A percentile compares a stretch with the other conserved stretches of the same genome.
These are phyloP conservation scores for Trididemnum clinides DNA, from an alignment of 23 tunicate species.

Conservation along the genomic window DNA sequence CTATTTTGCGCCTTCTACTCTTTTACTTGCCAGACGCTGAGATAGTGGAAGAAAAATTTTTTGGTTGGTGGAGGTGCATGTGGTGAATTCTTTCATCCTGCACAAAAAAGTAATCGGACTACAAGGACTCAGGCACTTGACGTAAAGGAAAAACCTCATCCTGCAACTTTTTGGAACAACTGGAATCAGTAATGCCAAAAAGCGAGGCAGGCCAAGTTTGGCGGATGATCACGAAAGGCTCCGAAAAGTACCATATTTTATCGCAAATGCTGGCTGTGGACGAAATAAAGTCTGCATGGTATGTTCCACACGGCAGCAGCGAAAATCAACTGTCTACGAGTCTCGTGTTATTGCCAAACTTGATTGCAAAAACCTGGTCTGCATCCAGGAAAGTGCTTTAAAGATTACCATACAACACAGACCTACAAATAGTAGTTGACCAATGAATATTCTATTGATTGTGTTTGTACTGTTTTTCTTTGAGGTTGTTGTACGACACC, in stretches of 20 bases:
- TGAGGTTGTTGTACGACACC: too few species aligned
- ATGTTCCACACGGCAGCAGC: background rate
- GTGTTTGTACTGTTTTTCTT: too few species aligned
- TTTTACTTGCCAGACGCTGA: too few species aligned
- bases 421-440: background rate
- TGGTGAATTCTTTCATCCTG: too few species aligned
- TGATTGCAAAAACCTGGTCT: background rate
- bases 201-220: too few species aligned
- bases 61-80: background rate
- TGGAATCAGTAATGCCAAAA: background rate
- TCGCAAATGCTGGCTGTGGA: too few species aligned
- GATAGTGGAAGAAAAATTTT: background rate
- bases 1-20: background rate
- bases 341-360: background rate
- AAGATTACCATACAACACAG: background rate
- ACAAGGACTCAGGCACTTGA: background rate
- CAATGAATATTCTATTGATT: too few species aligned
- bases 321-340: background rate
- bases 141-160: too few species aligned
- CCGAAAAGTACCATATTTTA: too few species aligned
- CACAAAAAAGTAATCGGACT: background rate
- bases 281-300: too few species aligned
- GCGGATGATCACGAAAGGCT: too few species aligned
- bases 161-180: background rate
- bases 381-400: too few species aligned